Percentiles rank a stretch among this genome's conserved stretches.
Evolutionary conservation across 1,140 invertebrate genomes (phyloP).

Genomic region (Dolichoris vasculosae): DNA sequence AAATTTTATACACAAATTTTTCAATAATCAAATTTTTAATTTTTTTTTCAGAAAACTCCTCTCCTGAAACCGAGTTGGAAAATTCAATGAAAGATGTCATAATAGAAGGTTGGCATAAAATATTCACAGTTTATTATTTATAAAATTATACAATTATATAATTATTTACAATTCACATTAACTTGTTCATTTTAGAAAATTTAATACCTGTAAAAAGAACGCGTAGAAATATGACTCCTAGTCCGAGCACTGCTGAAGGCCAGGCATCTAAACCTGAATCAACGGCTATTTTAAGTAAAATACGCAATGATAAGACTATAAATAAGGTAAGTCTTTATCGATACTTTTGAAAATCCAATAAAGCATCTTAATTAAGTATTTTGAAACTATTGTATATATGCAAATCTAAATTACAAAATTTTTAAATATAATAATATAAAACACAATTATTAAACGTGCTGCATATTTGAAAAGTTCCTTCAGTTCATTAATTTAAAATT

Average conservation of each 20-base stretch:
- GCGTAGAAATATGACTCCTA: slow-evolving; percentile 63
- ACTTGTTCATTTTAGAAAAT: slow-evolving; percentile 22
- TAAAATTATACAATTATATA: too few species aligned
- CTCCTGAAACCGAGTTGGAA: slow-evolving; percentile 55
- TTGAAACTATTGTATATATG: not conserved
- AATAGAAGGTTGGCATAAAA: slow-evolving; percentile 36
- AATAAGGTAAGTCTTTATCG: slow-evolving; percentile 30
- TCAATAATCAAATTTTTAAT: slow-evolving; percentile 6
- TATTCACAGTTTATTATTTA: not conserved
- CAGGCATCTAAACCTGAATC: slow-evolving; percentile 74
- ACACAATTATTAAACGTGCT: too few species aligned
- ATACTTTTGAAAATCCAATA: not conserved
- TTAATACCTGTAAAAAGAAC: slow-evolving; percentile 22
- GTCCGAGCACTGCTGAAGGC: slow-evolving; percentile 72
- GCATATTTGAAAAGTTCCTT: too few species aligned
- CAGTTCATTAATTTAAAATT: not conserved
- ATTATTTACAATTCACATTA: not conserved
- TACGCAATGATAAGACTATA: slow-evolving; percentile 23
- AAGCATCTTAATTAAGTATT: not conserved
- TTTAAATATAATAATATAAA: slow-evolving; percentile 22
- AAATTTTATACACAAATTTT: not conserved
- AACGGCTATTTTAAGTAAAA: slow-evolving; percentile 69
- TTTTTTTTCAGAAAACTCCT: slow-evolving; percentile 36
- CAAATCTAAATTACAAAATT: slow-evolving; percentile 2
- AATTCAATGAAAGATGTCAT: slow-evolving; percentile 38